Conservation (phyloP, 2,797 vertebrate genomes). For the Glyptemys insculpta region DNA sequence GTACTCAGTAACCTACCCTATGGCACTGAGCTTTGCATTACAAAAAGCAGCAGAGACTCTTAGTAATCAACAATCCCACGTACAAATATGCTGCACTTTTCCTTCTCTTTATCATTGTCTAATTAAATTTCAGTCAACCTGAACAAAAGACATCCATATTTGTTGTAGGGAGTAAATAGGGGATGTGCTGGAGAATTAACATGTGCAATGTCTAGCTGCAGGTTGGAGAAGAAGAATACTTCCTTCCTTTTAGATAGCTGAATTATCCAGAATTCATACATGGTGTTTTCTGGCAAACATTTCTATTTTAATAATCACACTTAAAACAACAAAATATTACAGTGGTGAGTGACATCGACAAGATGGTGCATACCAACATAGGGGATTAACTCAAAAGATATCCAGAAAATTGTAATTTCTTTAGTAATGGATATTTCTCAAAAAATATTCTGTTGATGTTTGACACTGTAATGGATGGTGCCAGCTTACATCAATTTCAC, state of each 20-base stretch:
- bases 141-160: slow-evolving; percentile 51
- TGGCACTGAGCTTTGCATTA: not conserved
- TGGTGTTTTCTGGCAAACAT: not conserved
- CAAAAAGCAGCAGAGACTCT: slow-evolving; percentile 23
- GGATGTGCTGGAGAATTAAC: not conserved
- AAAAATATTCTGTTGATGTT: slow-evolving; percentile 36
- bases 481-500: slow-evolving; percentile 29
- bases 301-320: slow-evolving; percentile 42
- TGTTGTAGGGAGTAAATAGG: slow-evolving; percentile 40
- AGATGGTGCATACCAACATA: slow-evolving; percentile 32
- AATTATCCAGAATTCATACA: not conserved
- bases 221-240: not conserved
- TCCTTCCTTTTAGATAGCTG: not conserved
- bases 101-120: slow-evolving; percentile 67
- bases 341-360: not conserved
- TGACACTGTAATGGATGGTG: slow-evolving; percentile 12
- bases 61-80: slow-evolving; percentile 13
- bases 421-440: slow-evolving; percentile 52
- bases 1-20: slow-evolving; percentile 9
- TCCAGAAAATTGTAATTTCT: slow-evolving; percentile 51
- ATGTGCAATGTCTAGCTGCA: not conserved
- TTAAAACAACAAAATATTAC: slow-evolving; percentile 25
- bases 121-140: slow-evolving; percentile 70
- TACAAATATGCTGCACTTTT: not conserved
- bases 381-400: slow-evolving; percentile 35